phyloP scores from a whole-genome alignment of 2,888 invertebrate genomes.

The Campoplex nolae region DNA sequence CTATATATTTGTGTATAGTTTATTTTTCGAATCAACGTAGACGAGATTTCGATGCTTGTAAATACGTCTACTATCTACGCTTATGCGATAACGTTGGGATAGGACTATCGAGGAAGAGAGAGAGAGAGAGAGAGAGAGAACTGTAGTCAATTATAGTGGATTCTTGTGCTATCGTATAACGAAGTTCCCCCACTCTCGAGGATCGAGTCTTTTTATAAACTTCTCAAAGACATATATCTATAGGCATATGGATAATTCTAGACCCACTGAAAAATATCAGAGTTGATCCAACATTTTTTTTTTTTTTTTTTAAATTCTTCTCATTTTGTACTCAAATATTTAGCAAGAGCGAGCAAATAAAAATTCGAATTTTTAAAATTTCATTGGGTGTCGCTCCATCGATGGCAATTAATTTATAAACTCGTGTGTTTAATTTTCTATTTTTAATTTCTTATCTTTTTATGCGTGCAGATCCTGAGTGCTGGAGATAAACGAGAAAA shows the following conservation, averaged over 20 bases:
- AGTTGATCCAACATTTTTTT: too few species aligned
- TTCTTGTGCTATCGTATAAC: conserved; percentile 54
- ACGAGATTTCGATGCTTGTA: conserved; percentile 13
- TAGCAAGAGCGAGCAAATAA: too few species aligned
- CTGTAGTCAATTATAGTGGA: conserved; percentile 17
- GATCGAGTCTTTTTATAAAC: conserved; percentile 58
- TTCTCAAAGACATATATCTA: conserved; percentile 20
- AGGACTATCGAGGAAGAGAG: conserved; percentile 36
- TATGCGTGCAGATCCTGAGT: too few species aligned
- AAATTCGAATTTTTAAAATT: too few species aligned
- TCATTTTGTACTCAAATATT: too few species aligned
- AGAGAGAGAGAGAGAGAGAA: background rate
- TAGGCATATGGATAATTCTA: conserved; percentile 19
- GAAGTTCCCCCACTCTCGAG: conserved; percentile 11
- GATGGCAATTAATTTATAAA: too few species aligned
- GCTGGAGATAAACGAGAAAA: too few species aligned
- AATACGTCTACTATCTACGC: conserved; percentile 37
- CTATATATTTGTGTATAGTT: background rate
- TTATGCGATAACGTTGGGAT: conserved; percentile 60
- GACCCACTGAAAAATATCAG: conserved; percentile 5
- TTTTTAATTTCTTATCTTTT: too few species aligned
- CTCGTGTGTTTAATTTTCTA: too few species aligned
- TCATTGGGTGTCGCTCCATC: too few species aligned
- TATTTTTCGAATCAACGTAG: background rate
- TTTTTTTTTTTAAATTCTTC: too few species aligned